Percentiles rank a stretch among this genome's conserved stretches.
These are phyloP conservation scores for Progne subis DNA, from an alignment of 2,113 vertebrate species.

Conservation along the genomic window DNA sequence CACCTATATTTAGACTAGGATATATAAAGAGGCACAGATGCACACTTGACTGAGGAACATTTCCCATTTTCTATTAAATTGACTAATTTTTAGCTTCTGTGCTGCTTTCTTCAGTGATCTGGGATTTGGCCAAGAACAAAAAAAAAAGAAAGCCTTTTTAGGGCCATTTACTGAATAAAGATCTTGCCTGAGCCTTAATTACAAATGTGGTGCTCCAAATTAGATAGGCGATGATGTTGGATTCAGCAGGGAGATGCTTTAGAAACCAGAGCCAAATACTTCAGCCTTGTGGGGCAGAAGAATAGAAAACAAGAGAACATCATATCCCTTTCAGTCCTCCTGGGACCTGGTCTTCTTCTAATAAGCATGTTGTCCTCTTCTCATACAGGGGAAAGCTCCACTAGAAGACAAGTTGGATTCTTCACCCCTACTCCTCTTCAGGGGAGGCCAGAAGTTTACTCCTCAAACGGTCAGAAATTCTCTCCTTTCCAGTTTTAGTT, in stretches of 20 bases:
- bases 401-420: neutral
- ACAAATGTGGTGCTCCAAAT: neutral
- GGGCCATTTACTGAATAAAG: constrained; percentile 13
- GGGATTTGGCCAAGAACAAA: constrained; percentile 24
- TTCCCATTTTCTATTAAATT: constrained; percentile 56
- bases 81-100: constrained; percentile 53
- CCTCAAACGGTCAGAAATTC: neutral
- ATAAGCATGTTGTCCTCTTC: neutral
- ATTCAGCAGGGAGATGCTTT: neutral
- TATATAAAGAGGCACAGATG: constrained; percentile 50
- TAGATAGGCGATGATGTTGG: neutral
- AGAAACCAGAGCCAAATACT: neutral
- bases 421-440: neutral
- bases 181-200: constrained; percentile 34
- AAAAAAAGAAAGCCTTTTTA: neutral
- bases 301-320: neutral
- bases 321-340: neutral
- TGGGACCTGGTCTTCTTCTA: neutral
- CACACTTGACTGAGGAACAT: constrained; percentile 43
- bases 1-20: constrained; percentile 54
- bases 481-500: neutral
- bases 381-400: neutral
- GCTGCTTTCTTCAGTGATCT: constrained; percentile 12
- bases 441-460: neutral
- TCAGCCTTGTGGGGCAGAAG: neutral